Percentiles rank a stretch among this genome's conserved stretches.
Evolutionary conservation across 35 echinoderm and acorn worm species (phyloP).

Genomic region (Hemicentrotus pulcherrimus): DNA sequence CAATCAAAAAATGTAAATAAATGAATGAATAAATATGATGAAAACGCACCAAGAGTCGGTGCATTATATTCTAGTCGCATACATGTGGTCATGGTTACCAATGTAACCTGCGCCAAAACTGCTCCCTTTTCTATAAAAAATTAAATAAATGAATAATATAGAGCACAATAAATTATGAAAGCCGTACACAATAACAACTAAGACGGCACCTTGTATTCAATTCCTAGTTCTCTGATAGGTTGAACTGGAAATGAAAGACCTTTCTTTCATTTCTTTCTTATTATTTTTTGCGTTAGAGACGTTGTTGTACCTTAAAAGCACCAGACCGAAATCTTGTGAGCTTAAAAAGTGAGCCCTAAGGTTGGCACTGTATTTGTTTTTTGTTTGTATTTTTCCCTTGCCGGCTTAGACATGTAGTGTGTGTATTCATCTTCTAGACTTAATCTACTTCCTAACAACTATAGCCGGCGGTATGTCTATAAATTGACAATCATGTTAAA

Average conservation of each 20-base stretch:
- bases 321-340: not conserved
- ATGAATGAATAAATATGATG: no score
- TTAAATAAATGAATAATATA: not conserved
- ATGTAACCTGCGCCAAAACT: no score
- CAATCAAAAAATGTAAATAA: no score
- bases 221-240: no score
- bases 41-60: no score
- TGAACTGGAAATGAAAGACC: no score
- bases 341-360: not conserved
- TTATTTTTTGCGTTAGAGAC: not conserved
- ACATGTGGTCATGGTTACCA: no score
- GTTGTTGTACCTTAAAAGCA: not conserved
- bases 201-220: no score
- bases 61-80: no score
- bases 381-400: not conserved
- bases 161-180: not conserved
- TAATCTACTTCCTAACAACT: not conserved
- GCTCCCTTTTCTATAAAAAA: no score
- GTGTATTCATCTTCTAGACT: conserved; percentile 7
- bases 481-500: conserved; percentile 20
- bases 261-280: not conserved
- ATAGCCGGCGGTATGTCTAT: conserved; percentile 16
- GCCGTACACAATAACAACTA: no score
- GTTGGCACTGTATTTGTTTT: not conserved
- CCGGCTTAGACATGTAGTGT: not conserved